Base-by-base conservation (phyloP, 1,140 invertebrate genomes). In the Rhagoletis zephyria region DNA sequence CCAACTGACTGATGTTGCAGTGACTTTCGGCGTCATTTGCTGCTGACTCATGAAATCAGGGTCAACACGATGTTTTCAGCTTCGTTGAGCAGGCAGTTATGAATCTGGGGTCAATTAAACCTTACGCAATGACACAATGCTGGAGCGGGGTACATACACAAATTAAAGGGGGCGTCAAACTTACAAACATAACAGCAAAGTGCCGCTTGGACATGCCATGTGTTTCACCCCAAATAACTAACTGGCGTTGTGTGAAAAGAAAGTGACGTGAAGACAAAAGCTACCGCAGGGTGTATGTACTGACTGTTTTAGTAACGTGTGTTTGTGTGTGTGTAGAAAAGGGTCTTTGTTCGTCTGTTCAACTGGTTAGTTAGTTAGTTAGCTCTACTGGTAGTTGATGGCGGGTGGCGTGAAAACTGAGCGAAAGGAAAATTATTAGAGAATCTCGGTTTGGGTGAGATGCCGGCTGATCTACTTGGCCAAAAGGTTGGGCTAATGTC, bases 91-190 rank as follows among this genome's bases (percentile, higher is more conserved):
- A 87, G 87, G 87, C 88, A 77, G 89, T 91, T 90, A 90, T 91
- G 91, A 89, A 90, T 86, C 88, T 88, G 89, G 88, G 89, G 90
- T 91, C 91, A 92, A 91, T 91, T 92, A 91, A 91, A 90, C 90
- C 90, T 90, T 89, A 88, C 88, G 74, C 74, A 81, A 81, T 81
- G 74, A 81, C 51, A 81, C 51, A 12, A 4, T 19, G 7, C 45
- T 45, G 48, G 2, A 6, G n/a, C n/a, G 16, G n/a, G 48, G 70
- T 48, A 16, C n/a, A 7, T 10, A 81, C 51, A 81, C 51, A 81
- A 81, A 19, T 48, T 19, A 56, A 81, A 81, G 74, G n/a, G 14
- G 74, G 74, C 51, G 51, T 81, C 9, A 56, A 81, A 81, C 45
- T 30, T 77, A 56, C 74, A 77, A 6, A 59, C 74, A 51, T 9